phyloP scores from a whole-genome alignment of 2,888 invertebrate genomes.

The Trichopoda pennipes region DNA sequence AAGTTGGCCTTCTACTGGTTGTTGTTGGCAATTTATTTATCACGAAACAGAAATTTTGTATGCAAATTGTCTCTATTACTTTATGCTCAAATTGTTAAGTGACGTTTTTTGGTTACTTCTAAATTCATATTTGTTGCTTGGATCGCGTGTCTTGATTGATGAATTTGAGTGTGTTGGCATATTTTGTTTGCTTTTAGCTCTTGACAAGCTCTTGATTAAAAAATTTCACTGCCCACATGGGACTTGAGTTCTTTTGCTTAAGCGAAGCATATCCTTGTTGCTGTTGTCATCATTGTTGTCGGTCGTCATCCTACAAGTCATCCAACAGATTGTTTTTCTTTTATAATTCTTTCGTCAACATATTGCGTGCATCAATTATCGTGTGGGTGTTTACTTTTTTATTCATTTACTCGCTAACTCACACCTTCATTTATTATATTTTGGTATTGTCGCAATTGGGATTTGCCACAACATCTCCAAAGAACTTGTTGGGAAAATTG shows the following conservation, averaged over 20 bases:
- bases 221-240: conserved; percentile 81
- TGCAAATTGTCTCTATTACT: conserved; percentile 68
- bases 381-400: conserved; percentile 63
- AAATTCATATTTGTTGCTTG: conserved; percentile 30
- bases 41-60: conserved; percentile 44
- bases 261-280: conserved; percentile 51
- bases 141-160: conserved; percentile 76
- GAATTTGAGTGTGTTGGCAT: conserved; percentile 72
- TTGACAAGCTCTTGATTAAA: conserved; percentile 81
- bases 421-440: conserved; percentile 36
- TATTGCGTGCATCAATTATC: conserved; percentile 69
- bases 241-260: conserved; percentile 69
- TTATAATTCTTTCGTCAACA: conserved; percentile 58
- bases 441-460: conserved; percentile 71
- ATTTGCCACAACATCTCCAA: conserved; percentile 49
- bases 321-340: conserved; percentile 37
- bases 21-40: neutral
- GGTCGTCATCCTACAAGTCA: conserved; percentile 33
- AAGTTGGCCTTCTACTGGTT: conserved; percentile 13
- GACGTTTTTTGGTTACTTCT: conserved; percentile 48
- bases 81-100: conserved; percentile 43
- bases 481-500: conserved; percentile 11
- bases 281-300: conserved; percentile 20
- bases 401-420: conserved; percentile 30
- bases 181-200: conserved; percentile 70